These are phyloP conservation scores for Stichopus horrens DNA, from an alignment of 53 echinoderm and acorn worm genomes.

Conservation along the genomic window DNA sequence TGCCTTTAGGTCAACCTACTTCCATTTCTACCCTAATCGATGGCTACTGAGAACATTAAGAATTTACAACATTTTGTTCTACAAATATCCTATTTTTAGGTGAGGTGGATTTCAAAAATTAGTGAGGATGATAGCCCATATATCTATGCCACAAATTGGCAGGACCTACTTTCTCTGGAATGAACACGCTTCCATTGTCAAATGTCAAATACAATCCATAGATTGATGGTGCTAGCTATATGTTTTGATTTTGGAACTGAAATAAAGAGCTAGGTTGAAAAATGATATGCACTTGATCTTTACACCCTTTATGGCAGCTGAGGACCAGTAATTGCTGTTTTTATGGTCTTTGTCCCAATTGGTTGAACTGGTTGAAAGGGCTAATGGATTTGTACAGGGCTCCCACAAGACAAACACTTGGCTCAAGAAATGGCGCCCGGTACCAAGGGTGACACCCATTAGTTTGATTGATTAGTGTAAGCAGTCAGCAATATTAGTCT, in stretches of 20 bases:
- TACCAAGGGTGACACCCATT: constrained; percentile 13
- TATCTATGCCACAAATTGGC: too few relatives aligned
- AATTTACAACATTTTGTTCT: not conserved
- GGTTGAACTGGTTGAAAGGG: not conserved
- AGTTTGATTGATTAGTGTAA: constrained; percentile 27
- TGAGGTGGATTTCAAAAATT: too few relatives aligned
- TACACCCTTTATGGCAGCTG: not conserved
- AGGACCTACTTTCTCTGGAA: too few relatives aligned
- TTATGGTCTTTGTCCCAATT: constrained; percentile 22
- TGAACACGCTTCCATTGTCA: too few relatives aligned
- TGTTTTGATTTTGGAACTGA: not conserved
- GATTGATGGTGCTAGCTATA: too few relatives aligned
- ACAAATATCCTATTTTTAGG: not conserved
- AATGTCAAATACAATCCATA: too few relatives aligned
- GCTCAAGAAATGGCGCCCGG: constrained; percentile 8
- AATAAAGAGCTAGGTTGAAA: too few relatives aligned
- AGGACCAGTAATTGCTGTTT: not conserved
- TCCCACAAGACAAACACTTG: constrained; percentile 34
- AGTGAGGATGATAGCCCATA: too few relatives aligned
- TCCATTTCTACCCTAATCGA: too few relatives aligned
- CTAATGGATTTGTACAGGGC: constrained; percentile 16
- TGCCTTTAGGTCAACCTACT: too few relatives aligned
- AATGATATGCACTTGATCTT: constrained; percentile 5
- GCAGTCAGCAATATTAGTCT: not conserved
- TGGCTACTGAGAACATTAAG: not conserved